These are phyloP conservation scores for Syngnathus floridae DNA, from an alignment of 2,113 vertebrate genomes.

Conservation along the genomic window DNA sequence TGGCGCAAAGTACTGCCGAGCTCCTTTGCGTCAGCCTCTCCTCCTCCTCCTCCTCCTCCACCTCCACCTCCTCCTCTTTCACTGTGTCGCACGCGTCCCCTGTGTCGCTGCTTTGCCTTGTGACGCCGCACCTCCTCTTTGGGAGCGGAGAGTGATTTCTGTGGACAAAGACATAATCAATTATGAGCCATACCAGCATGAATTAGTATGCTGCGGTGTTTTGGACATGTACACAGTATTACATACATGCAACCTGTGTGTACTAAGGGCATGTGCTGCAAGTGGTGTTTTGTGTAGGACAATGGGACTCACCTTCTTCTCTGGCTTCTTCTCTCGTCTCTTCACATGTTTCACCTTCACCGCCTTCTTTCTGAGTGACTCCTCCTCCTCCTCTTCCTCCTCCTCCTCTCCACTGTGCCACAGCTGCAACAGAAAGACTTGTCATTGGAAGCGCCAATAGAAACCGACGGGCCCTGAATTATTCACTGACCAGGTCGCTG, in stretches of 20 bases:
- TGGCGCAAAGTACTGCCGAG: slow-evolving; percentile 67
- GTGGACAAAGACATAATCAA: background rate
- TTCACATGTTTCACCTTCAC: slow-evolving; percentile 94
- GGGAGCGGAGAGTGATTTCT: slow-evolving; percentile 67
- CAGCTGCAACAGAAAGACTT: slow-evolving; percentile 53
- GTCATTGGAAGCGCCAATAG: slow-evolving; percentile 5
- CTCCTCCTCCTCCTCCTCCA: background rate
- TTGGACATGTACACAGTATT: no score
- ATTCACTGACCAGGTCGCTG: slow-evolving; percentile 66
- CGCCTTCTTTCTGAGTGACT: slow-evolving; percentile 81
- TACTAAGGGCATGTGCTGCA: background rate
- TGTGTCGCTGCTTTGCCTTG: slow-evolving; percentile 87
- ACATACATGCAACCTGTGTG: no score
- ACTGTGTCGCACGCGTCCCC: slow-evolving; percentile 76
- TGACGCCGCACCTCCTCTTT: slow-evolving; percentile 79
- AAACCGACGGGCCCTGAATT: no score
- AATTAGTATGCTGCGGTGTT: no score
- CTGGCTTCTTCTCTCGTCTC: slow-evolving; percentile 86
- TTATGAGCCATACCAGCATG: background rate
- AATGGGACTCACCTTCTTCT: slow-evolving; percentile 75
- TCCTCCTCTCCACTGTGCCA: slow-evolving; percentile 78
- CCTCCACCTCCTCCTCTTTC: slow-evolving; percentile 64
- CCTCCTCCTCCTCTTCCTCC: slow-evolving; percentile 70
- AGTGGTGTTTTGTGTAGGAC: background rate
- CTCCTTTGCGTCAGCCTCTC: slow-evolving; percentile 68